phyloP scores from a whole-genome alignment of 1,140 invertebrate species.

The Euura saliciscinereae region DNA sequence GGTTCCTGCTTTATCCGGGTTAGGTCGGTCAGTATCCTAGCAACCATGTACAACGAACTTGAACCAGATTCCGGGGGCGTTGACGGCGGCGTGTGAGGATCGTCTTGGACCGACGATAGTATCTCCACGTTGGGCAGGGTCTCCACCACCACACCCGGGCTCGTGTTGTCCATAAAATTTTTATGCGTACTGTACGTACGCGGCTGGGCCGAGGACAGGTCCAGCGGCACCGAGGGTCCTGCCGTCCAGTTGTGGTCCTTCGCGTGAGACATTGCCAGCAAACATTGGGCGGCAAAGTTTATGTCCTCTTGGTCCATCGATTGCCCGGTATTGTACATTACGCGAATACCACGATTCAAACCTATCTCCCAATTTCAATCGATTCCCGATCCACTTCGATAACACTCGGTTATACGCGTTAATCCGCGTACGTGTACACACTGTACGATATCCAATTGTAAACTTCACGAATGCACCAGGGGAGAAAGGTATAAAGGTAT shows the following conservation, averaged over 20 bases:
- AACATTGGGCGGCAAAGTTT: constrained; percentile 66
- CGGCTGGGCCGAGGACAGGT: constrained; percentile 28
- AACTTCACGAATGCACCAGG: neutral
- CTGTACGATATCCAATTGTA: neutral
- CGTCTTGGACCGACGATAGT: constrained; percentile 35
- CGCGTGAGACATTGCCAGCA: constrained; percentile 64
- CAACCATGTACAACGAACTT: constrained; percentile 63
- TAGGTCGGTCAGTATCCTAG: constrained; percentile 66
- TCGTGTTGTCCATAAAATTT: constrained; percentile 16
- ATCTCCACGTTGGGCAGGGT: constrained; percentile 20
- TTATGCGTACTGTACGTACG: constrained; percentile 38
- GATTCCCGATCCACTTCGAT: neutral
- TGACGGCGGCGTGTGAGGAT: constrained; percentile 21
- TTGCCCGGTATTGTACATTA: constrained; percentile 31
- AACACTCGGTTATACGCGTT: neutral
- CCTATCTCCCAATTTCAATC: neutral
- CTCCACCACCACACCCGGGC: constrained; percentile 17
- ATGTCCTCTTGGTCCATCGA: constrained; percentile 45
- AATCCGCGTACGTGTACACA: neutral
- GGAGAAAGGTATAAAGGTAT: neutral
- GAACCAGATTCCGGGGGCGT: constrained; percentile 29
- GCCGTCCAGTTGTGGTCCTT: constrained; percentile 23
- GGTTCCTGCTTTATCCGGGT: constrained; percentile 63
- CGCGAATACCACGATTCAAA: neutral
- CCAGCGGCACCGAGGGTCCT: constrained; percentile 42